Evolutionary conservation across 2,113 vertebrate genomes (phyloP).

Genomic region (Melanostigma gelatinosum): DNA sequence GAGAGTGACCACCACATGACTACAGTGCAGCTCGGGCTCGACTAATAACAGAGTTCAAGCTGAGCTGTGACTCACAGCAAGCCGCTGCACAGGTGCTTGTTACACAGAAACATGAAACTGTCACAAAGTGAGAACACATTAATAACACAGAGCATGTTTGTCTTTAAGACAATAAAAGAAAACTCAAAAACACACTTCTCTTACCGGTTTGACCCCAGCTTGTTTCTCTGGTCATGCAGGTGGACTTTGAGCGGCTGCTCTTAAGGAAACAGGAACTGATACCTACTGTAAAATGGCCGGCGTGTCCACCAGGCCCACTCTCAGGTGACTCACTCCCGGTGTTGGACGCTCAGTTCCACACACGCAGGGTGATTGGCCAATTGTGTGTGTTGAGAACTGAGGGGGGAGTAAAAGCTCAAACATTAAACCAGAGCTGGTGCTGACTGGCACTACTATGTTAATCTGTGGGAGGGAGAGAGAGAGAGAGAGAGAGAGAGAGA

Average conservation of each 20-base stretch:
- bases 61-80: constrained; percentile 47
- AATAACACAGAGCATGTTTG: neutral
- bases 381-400: constrained; percentile 35
- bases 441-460: constrained; percentile 56
- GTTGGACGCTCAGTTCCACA: constrained; percentile 21
- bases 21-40: neutral
- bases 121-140: neutral
- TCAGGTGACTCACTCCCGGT: constrained; percentile 62
- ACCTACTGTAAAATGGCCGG: constrained; percentile 59
- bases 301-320: constrained; percentile 36
- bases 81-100: neutral
- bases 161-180: neutral
- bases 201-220: constrained; percentile 23
- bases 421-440: constrained; percentile 75
- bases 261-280: constrained; percentile 22
- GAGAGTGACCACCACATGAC: constrained; percentile 16
- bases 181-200: constrained; percentile 16
- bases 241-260: constrained; percentile 1
- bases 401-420: constrained; percentile 71
- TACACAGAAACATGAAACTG: constrained; percentile 20
- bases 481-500: neutral
- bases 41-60: constrained; percentile 47
- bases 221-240: constrained; percentile 7
- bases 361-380: constrained; percentile 31
- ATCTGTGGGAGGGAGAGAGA: constrained; percentile 45